phyloP scores from a whole-genome alignment of 2,888 invertebrate genomes.

The Pedicia rivosa region DNA sequence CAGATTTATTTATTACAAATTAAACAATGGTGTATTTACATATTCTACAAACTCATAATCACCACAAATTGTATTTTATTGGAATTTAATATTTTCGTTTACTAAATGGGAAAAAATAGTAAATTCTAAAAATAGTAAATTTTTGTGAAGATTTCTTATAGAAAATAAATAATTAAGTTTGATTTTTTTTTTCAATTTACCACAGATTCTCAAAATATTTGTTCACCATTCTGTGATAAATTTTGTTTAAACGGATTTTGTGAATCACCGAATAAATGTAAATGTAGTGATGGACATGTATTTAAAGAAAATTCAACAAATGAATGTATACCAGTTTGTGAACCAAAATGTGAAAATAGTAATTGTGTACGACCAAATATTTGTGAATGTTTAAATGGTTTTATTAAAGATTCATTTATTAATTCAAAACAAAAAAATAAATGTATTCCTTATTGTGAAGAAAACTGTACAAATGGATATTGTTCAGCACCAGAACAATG shows the following conservation, averaged over 20 bases:
- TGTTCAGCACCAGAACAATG: conserved; percentile 18
- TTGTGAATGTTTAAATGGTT: conserved; percentile 40
- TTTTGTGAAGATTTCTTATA: background rate
- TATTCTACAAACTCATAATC: no score
- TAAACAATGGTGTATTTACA: no score
- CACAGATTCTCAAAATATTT: conserved; percentile 9
- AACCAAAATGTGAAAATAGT: conserved; percentile 25
- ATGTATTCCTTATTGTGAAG: conserved; percentile 15
- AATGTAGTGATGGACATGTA: conserved; percentile 32
- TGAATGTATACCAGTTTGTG: conserved; percentile 23
- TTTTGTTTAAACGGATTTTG: conserved; percentile 30
- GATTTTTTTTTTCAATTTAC: background rate
- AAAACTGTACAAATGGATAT: conserved; percentile 19
- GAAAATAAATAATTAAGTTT: background rate
- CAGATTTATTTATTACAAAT: no score
- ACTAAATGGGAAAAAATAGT: no score
- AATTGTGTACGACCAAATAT: conserved; percentile 33
- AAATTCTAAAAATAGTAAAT: background rate
- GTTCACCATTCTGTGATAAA: conserved; percentile 21
- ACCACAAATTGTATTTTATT: no score
- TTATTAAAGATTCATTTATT: conserved; percentile 8
- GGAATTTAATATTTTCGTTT: no score
- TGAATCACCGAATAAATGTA: conserved; percentile 37
- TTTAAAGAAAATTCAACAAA: conserved; percentile 18
- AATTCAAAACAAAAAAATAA: background rate